These are phyloP conservation scores for Thymelicus sylvestris DNA, from an alignment of 2,888 invertebrate genomes.

Conservation along the genomic window DNA sequence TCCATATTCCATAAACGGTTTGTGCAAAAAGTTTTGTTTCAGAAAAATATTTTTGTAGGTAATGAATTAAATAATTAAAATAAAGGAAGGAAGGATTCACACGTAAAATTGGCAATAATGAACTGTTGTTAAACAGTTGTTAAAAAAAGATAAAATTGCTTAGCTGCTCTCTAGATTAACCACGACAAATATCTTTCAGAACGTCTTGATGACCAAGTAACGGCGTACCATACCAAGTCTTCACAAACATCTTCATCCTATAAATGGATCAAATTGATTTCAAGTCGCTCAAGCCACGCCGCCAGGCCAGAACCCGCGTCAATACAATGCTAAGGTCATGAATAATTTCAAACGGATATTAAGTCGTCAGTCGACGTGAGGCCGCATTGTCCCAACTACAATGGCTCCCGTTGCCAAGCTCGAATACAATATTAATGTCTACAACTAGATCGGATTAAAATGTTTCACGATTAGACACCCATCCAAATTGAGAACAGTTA, in stretches of 20 bases:
- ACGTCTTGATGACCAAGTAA: background rate
- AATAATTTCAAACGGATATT: slow-evolving; percentile 38
- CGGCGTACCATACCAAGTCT: background rate
- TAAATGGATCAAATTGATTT: slow-evolving; percentile 18
- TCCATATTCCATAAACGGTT: background rate
- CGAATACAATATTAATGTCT: slow-evolving; percentile 42
- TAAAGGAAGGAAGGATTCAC: too few species aligned
- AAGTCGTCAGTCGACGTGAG: slow-evolving; percentile 26
- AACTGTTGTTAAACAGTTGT: too few species aligned
- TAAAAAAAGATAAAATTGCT: too few species aligned
- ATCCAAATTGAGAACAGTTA: background rate
- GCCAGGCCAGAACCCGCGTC: slow-evolving; percentile 9
- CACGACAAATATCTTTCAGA: too few species aligned
- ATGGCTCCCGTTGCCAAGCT: slow-evolving; percentile 42
- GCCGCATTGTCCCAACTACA: slow-evolving; percentile 42
- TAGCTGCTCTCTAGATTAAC: too few species aligned
- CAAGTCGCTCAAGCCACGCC: slow-evolving; percentile 6
- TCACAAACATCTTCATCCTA: background rate
- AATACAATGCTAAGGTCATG: slow-evolving; percentile 33
- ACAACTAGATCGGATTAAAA: slow-evolving; percentile 32
- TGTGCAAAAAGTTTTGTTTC: background rate
- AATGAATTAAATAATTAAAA: too few species aligned
- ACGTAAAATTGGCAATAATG: too few species aligned
- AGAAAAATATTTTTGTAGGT: background rate
- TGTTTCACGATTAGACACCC: slow-evolving; percentile 21